Evolutionary conservation across 2,113 vertebrate genomes (phyloP).

Genomic region (Oryzias woworae): DNA sequence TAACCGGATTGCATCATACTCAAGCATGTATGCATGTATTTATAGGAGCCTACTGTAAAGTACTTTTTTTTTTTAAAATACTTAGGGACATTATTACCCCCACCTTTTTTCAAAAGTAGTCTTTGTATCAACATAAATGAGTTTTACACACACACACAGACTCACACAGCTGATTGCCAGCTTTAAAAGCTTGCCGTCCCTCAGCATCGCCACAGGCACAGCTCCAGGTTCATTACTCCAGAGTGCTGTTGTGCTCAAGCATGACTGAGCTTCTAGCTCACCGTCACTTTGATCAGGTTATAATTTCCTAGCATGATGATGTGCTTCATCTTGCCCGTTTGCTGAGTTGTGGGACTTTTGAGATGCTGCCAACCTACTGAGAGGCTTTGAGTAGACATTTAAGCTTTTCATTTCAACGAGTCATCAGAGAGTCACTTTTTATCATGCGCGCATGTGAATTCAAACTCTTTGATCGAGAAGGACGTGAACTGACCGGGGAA

Average conservation of each 20-base stretch:
- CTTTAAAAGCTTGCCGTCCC: constrained; percentile 56
- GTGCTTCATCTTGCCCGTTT: constrained; percentile 32
- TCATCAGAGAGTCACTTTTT: constrained; percentile 10
- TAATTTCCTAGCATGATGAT: constrained; percentile 42
- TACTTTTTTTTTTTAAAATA: no score
- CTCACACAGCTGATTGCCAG: constrained; percentile 52
- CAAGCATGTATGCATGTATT: no score
- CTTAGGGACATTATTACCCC: no score
- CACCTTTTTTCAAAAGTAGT: constrained; percentile 19
- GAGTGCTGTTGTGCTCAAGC: constrained; percentile 59
- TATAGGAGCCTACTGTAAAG: no score
- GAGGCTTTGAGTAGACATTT: constrained; percentile 20
- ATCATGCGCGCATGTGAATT: constrained; percentile 5
- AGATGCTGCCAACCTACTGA: constrained; percentile 21
- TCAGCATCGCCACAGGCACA: constrained; percentile 50
- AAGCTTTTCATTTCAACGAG: neutral
- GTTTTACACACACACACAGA: constrained; percentile 23
- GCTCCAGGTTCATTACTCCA: constrained; percentile 69
- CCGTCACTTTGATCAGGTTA: constrained; percentile 53
- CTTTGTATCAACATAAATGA: constrained; percentile 12
- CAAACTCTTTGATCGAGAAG: constrained; percentile 8
- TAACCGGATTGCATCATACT: no score
- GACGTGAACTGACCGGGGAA: neutral
- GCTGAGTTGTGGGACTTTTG: constrained; percentile 21
- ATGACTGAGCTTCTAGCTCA: constrained; percentile 52